phyloP scores from a whole-genome alignment of 2,797 vertebrate genomes.

The Macroramphosus scolopax region DNA sequence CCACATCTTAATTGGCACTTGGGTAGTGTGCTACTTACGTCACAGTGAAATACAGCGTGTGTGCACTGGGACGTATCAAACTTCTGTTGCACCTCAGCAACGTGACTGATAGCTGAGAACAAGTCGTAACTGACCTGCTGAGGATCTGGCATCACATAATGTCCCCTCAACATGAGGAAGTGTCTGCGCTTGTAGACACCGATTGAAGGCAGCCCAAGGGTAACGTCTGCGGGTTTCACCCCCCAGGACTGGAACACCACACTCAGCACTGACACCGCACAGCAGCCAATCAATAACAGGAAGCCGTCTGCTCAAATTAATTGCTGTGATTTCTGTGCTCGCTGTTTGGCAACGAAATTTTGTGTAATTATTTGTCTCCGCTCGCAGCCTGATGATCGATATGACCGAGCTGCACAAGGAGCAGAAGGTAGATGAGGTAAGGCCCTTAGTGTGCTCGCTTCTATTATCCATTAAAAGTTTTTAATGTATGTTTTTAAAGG shows the following conservation, averaged over 20 bases:
- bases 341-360: slow-evolving; percentile 12
- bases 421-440: slow-evolving; percentile 93
- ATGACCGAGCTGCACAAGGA: slow-evolving; percentile 92
- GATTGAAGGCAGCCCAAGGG: slow-evolving; percentile 23
- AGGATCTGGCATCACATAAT: no score
- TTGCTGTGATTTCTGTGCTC: slow-evolving; percentile 21
- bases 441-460: background rate
- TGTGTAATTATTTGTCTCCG: slow-evolving; percentile 35
- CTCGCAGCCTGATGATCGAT: slow-evolving; percentile 91
- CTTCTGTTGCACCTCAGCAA: no score
- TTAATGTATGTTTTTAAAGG: background rate
- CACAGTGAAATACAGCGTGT: no score
- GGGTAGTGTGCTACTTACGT: no score
- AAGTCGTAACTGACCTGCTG: no score
- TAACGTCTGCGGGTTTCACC: slow-evolving; percentile 26
- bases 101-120: no score
- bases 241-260: slow-evolving; percentile 31
- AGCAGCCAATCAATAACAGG: slow-evolving; percentile 36
- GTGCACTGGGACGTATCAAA: no score
- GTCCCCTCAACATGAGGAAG: no score
- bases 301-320: slow-evolving; percentile 25
- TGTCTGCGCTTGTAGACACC: background rate
- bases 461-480: background rate
- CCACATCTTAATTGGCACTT: no score
- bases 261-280: slow-evolving; percentile 13